Evolutionary conservation across 2,888 invertebrate species (phyloP).

Genomic region (Frankliniella fusca): DNA sequence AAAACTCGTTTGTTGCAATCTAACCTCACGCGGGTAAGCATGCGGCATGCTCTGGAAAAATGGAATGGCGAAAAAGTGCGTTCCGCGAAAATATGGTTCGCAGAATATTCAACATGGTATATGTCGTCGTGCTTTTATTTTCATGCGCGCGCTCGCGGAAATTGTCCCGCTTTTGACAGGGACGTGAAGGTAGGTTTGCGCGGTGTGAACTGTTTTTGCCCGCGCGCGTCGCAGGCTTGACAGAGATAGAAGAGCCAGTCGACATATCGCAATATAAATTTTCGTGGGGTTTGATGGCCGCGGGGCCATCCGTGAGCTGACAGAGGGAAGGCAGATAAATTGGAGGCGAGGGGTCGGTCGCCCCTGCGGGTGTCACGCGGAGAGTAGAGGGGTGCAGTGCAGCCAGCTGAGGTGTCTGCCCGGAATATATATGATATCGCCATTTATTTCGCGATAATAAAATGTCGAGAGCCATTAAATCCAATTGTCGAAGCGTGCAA

Average conservation of each 20-base stretch:
- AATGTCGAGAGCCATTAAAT: slow-evolving; percentile 26
- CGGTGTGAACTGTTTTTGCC: too few species aligned
- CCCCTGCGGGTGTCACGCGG: neutral
- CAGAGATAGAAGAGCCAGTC: neutral
- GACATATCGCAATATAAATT: neutral
- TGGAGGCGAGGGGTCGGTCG: neutral
- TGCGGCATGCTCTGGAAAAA: too few species aligned
- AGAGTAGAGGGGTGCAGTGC: too few species aligned
- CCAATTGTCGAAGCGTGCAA: slow-evolving; percentile 26
- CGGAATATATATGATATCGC: slow-evolving; percentile 23
- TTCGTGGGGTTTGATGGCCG: slow-evolving; percentile 11
- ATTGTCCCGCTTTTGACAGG: too few species aligned
- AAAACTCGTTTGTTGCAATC: too few species aligned
- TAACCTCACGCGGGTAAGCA: too few species aligned
- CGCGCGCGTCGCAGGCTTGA: neutral
- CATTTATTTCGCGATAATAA: slow-evolving; percentile 25
- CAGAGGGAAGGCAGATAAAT: slow-evolving; percentile 5
- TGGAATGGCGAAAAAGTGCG: too few species aligned
- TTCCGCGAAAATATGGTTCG: too few species aligned
- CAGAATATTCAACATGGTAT: too few species aligned
- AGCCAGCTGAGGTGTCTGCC: neutral
- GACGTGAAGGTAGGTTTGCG: too few species aligned
- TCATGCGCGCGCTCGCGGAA: too few species aligned
- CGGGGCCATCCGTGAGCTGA: neutral
- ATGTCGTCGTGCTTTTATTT: too few species aligned